These are phyloP conservation scores for Hyposoter dolosus DNA, from an alignment of 2,888 invertebrate species.

Conservation along the genomic window DNA sequence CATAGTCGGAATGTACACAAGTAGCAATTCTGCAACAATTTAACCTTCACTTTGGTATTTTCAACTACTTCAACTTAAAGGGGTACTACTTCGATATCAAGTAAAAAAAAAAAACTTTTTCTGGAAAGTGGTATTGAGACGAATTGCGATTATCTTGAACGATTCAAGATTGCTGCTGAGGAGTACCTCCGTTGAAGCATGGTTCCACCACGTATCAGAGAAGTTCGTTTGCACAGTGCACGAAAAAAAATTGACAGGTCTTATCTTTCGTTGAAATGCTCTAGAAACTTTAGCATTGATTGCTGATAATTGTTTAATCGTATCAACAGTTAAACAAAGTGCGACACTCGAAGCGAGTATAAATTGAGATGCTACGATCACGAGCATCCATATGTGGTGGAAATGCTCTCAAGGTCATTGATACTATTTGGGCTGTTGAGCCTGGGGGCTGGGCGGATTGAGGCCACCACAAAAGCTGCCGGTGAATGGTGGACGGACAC, in stretches of 20 bases:
- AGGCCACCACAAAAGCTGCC: conserved; percentile 15
- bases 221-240: background rate
- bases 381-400: conserved; percentile 1
- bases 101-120: background rate
- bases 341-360: conserved; percentile 24
- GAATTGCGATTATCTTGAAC: background rate
- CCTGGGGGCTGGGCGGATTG: conserved; percentile 37
- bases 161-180: background rate
- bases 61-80: background rate
- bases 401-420: conserved; percentile 50
- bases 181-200: background rate
- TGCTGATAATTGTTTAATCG: background rate
- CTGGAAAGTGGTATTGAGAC: background rate
- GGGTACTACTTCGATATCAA: background rate
- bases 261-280: conserved; percentile 15
- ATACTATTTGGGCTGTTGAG: conserved; percentile 54
- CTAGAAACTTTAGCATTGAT: background rate
- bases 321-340: background rate
- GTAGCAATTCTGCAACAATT: background rate
- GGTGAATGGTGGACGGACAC: conserved; percentile 94
- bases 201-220: background rate
- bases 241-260: background rate
- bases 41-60: background rate
- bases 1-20: background rate
- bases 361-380: conserved; percentile 22